Base-by-base conservation (phyloP, 2,888 invertebrate species). In the Ormia ochracea region DNA sequence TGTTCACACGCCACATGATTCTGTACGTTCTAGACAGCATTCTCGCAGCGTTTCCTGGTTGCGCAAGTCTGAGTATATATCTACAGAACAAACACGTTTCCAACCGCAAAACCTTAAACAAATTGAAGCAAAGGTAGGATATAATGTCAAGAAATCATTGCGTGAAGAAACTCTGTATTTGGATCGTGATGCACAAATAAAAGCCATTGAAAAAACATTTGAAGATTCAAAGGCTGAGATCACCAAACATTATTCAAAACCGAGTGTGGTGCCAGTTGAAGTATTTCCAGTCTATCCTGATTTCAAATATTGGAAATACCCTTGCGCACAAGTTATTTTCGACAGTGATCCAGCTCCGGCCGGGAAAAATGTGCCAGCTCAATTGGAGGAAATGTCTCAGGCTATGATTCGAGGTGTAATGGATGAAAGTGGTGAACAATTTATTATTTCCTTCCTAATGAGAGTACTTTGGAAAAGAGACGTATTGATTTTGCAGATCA, bases 351-450 rank as follows among this genome's bases (percentile, higher is more conserved):
- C 99, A 9, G 97, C 98, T 5, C 98, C 98, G 0, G 91, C 94
- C 45, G 97, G 96, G 75, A 94, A 96, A 86, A 93, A 96, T 84
- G 93, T 95, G 54, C 94, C 96, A 26, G 95, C 95, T 7, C 97
- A 98, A 87, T 93, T 96, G 85, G 98, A 98, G 89, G 97, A 98
- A 88, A 98, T 99, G 98, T 98, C 98, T 28, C 98, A 99, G 90
- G 99, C 98, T 85, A 98, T 99, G 97, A 98, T 99, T 90, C 93
- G 98, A 89, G 99, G 99, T 94, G 98, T 99, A 88, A 98, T 98
- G 95, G 99, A 99, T 87, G 98, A 98, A 90, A 97, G 96, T 86
- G 98, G 99, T 21, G 98, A 99, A 90, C 98, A 99, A 90, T 99
- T 99, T 90, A 99, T 99, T 99, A 99, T 90, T 99, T 99, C 91